phyloP scores from a whole-genome alignment of 2,888 invertebrate species.

The Mactromeris polynyma region DNA sequence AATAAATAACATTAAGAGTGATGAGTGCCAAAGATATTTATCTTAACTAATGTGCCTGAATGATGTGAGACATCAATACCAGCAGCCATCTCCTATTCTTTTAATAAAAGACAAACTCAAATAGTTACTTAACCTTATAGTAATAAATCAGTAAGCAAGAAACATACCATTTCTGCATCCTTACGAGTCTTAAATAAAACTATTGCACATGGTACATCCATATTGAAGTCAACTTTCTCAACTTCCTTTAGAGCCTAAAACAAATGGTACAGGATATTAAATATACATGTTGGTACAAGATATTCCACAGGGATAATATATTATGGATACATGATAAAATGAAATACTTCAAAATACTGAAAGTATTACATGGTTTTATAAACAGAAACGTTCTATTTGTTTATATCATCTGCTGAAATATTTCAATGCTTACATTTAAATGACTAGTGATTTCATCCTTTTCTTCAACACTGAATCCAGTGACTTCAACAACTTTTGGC shows the following conservation, averaged over 20 bases:
- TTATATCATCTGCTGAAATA: background rate
- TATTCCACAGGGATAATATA: background rate
- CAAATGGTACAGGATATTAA: background rate
- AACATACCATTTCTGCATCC: conserved; percentile 91
- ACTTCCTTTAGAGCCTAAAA: conserved; percentile 86
- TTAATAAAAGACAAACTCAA: background rate
- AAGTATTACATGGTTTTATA: background rate
- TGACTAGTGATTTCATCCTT: conserved; percentile 93
- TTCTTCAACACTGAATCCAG: conserved; percentile 95
- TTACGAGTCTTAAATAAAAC: conserved; percentile 92
- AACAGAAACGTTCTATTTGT: background rate
- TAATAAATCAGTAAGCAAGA: background rate
- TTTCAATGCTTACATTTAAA: conserved; percentile 91
- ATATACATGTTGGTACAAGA: background rate
- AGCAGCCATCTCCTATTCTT: background rate
- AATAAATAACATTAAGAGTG: too few relatives aligned
- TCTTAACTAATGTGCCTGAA: too few relatives aligned
- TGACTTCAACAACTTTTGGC: conserved; percentile 94
- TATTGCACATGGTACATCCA: conserved; percentile 92
- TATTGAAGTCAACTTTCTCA: conserved; percentile 93
- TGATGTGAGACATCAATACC: background rate
- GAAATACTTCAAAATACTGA: background rate
- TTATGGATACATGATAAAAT: background rate
- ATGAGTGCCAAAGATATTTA: too few relatives aligned
- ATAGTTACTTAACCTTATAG: background rate